A percentile compares a stretch with the other conserved stretches of the same genome.
Evolutionary conservation across 2,888 invertebrate genomes (phyloP).

Genomic region (Abrostola tripartita): DNA sequence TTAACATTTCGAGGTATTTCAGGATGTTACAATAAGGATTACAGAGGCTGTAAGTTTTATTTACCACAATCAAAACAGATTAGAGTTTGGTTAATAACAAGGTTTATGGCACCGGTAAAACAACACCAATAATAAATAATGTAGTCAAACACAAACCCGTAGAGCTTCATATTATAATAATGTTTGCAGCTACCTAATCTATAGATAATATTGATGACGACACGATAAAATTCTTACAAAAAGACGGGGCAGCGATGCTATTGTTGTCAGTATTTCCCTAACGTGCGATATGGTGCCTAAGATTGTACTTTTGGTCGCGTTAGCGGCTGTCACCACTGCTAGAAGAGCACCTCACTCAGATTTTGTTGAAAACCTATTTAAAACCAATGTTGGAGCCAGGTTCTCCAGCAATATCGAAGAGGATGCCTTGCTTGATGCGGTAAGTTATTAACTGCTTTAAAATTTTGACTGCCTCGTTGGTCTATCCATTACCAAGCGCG

Average conservation of each 20-base stretch:
- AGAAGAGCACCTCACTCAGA: conserved; percentile 69
- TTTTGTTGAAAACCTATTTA: conserved; percentile 57
- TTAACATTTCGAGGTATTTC: too few species aligned
- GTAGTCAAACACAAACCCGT: background rate
- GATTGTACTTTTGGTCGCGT: conserved; percentile 52
- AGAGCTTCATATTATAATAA: background rate
- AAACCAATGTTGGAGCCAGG: conserved; percentile 41
- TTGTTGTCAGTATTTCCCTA: conserved; percentile 34
- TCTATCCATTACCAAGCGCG: too few species aligned
- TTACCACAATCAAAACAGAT: too few species aligned
- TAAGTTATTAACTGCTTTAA: conserved; percentile 52
- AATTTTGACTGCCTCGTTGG: too few species aligned
- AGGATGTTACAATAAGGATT: too few species aligned
- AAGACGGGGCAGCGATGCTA: conserved; percentile 20
- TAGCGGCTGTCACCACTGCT: conserved; percentile 53
- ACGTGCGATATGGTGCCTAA: conserved; percentile 56
- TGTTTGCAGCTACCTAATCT: conserved; percentile 31
- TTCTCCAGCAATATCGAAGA: conserved; percentile 64
- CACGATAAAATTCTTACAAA: conserved; percentile 50
- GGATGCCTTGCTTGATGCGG: conserved; percentile 71
- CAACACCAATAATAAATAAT: background rate
- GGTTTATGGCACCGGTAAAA: background rate
- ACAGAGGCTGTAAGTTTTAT: too few species aligned
- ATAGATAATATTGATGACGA: conserved; percentile 35
- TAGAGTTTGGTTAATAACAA: too few species aligned